These are phyloP conservation scores for Andrena minutula DNA, from an alignment of 2,888 invertebrate species.

Conservation along the genomic window DNA sequence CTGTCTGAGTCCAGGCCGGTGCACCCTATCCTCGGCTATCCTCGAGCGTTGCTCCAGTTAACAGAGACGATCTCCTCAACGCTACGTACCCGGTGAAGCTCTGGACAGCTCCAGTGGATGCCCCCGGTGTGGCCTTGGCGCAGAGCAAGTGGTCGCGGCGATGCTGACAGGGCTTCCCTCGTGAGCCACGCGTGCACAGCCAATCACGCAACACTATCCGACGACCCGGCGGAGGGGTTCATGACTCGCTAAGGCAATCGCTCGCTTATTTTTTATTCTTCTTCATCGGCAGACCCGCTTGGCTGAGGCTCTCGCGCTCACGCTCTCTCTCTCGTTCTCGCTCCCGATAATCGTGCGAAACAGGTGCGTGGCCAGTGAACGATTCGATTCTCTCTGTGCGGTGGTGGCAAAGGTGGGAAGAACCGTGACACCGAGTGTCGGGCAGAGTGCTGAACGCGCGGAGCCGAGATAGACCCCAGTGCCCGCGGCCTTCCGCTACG, in stretches of 20 bases:
- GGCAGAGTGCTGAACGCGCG: neutral
- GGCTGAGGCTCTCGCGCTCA: neutral
- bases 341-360: neutral
- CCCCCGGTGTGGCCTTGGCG: slow-evolving; percentile 12
- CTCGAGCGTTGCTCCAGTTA: slow-evolving; percentile 51
- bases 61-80: slow-evolving; percentile 48
- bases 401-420: neutral
- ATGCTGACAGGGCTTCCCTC: slow-evolving; percentile 1
- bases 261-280: slow-evolving; percentile 83
- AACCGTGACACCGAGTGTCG: neutral
- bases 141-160: slow-evolving; percentile 12
- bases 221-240: slow-evolving; percentile 46
- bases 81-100: neutral
- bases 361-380: slow-evolving; percentile 9
- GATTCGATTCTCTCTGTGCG: neutral
- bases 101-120: neutral
- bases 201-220: slow-evolving; percentile 36
- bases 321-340: too few relatives aligned
- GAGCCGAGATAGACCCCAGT: neutral
- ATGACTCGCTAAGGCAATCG: slow-evolving; percentile 77
- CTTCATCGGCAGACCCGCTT: slow-evolving; percentile 75
- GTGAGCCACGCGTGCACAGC: slow-evolving; percentile 1
- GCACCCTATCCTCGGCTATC: neutral
- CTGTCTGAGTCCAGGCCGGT: neutral
- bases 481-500: slow-evolving; percentile 9